Percentiles rank a stretch among this genome's conserved stretches.
Conservation (phyloP, 92 coral and sea anemone species). For the Phymanthus crucifer region DNA sequence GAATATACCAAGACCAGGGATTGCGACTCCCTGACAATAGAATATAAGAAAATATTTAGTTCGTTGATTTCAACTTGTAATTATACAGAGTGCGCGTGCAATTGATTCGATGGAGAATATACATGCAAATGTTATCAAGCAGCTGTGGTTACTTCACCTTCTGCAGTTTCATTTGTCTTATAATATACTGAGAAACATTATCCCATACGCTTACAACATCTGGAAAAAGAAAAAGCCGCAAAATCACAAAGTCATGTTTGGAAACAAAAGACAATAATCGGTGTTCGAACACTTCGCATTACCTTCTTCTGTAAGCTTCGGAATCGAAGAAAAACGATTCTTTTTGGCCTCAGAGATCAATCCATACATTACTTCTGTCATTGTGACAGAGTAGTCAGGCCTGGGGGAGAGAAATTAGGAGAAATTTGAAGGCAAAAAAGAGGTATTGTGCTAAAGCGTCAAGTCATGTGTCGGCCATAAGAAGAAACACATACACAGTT, state of each 20-base stretch:
- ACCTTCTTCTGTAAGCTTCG: constrained; percentile 97
- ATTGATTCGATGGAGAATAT: neutral
- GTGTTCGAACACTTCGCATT: constrained; percentile 13
- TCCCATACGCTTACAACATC: constrained; percentile 99
- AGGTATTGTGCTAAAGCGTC: constrained; percentile 1
- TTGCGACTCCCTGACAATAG: constrained; percentile 77
- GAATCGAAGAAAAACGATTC: constrained; percentile 91
- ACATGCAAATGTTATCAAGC: neutral
- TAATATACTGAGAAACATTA: constrained; percentile 78
- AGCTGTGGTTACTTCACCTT: constrained; percentile 58
- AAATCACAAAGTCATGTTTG: constrained; percentile 5
- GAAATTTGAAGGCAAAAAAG: constrained; percentile 2
- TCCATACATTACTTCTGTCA: constrained; percentile 91
- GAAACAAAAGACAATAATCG: neutral
- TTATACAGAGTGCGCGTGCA: neutral
- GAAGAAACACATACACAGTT: constrained; percentile 32
- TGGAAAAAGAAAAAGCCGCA: constrained; percentile 24
- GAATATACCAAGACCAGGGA: constrained; percentile 90
- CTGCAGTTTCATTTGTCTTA: constrained; percentile 88
- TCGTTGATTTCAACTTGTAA: neutral
- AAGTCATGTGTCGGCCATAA: constrained; percentile 30
- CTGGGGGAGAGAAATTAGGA: neutral
- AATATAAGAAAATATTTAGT: neutral
- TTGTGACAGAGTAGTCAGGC: constrained; percentile 55
- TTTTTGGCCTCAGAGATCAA: constrained; percentile 85